Percentiles rank a stretch among this genome's conserved stretches.
Conservation (phyloP, 2,113 vertebrate species). For the Mesitornis unicolor region DNA sequence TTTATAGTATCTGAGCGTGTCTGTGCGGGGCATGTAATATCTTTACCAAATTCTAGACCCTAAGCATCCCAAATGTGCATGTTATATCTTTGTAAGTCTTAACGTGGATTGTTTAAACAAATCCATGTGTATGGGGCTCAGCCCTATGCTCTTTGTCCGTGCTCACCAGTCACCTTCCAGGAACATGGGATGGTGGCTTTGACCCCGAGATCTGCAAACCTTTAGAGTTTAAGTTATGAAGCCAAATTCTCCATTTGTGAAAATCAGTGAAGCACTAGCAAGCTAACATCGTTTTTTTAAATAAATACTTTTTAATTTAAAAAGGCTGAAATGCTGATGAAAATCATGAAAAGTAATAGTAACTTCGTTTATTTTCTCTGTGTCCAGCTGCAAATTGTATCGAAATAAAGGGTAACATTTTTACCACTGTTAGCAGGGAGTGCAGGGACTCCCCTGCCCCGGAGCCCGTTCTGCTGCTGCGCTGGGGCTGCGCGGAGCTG, state of each 20-base stretch:
- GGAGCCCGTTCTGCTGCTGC: not conserved
- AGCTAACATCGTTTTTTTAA: not conserved
- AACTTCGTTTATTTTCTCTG: not conserved
- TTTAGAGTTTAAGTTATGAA: not conserved
- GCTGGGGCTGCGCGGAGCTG: not conserved
- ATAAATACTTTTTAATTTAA: not conserved
- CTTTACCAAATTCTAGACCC: conserved; percentile 35
- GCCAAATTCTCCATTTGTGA: not conserved
- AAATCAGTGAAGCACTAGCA: not conserved
- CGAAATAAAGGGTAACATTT: not conserved
- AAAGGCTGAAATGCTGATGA: not conserved
- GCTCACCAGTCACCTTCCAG: not conserved
- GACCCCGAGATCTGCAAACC: not conserved
- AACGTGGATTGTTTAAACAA: conserved; percentile 45
- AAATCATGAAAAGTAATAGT: not conserved
- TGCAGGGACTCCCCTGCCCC: fast-evolving
- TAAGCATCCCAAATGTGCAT: conserved; percentile 39
- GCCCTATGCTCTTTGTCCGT: conserved; percentile 37
- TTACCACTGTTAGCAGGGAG: not conserved
- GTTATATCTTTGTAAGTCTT: conserved; percentile 34
- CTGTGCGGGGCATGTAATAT: conserved; percentile 13
- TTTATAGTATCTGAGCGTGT: conserved; percentile 16
- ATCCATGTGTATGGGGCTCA: conserved; percentile 39
- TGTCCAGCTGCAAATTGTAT: not conserved
- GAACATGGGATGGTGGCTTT: not conserved